phyloP scores from a whole-genome alignment of 2,797 vertebrate genomes.

The Danio kyathit region DNA sequence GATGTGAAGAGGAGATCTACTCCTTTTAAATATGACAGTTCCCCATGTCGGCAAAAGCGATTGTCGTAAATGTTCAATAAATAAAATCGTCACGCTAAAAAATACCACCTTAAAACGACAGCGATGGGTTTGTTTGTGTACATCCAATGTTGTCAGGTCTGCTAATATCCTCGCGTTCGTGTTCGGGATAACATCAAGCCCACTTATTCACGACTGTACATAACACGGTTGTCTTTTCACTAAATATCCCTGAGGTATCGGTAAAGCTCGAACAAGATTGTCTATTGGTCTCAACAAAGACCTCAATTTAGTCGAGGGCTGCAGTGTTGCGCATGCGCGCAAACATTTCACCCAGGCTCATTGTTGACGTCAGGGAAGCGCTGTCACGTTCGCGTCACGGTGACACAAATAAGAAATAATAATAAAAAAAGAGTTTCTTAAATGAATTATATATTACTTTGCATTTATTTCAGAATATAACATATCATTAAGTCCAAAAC shows the following conservation, averaged over 20 bases:
- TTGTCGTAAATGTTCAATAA: constrained; percentile 29
- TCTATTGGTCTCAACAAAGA: constrained; percentile 71
- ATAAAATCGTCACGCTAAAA: constrained; percentile 2
- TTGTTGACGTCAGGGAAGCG: constrained; percentile 67
- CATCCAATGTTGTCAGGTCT: constrained; percentile 53
- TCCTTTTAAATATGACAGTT: constrained; percentile 53
- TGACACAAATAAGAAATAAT: constrained; percentile 1
- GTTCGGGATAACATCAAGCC: background rate
- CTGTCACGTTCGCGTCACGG: constrained; percentile 3
- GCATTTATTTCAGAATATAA: no score
- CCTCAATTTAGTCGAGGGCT: constrained; percentile 45
- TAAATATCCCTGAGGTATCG: background rate
- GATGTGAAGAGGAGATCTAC: constrained; percentile 62
- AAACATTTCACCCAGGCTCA: constrained; percentile 53
- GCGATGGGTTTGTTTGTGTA: constrained; percentile 63
- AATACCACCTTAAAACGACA: constrained; percentile 61
- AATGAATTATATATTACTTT: no score
- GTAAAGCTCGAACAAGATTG: background rate
- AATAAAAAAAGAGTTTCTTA: no score
- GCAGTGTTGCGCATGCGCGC: constrained; percentile 70
- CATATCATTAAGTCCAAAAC: no score
- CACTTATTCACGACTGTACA: background rate
- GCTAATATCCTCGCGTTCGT: constrained; percentile 25
- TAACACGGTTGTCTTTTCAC: background rate
- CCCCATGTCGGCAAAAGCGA: constrained; percentile 58